Base-by-base conservation (phyloP, 2,888 invertebrate genomes). In the Tenthredo amoena region DNA sequence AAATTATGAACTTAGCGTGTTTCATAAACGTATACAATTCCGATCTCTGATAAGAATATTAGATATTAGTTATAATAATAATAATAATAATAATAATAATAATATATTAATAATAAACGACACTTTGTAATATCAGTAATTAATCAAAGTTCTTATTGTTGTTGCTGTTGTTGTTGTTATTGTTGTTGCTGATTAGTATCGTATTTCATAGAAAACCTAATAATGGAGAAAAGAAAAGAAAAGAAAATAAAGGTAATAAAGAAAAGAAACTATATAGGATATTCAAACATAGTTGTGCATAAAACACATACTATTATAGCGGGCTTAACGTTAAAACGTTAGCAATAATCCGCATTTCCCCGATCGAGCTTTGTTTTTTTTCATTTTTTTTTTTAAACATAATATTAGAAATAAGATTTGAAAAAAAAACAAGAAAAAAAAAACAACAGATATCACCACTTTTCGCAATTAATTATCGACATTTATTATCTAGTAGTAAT, bases 191-290 rank as follows among this genome's bases (percentile, higher is more conserved):
- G 62, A 62, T 62, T 12, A 26, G 62, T 68, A 68, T 68, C 34
- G 68, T 34, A 68, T 68, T 68, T 68, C 7, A 68, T 68, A 34
- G 68, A 68, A 68, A 68, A 68, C 68, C 68, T 68, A 68, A 68
- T 68, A 68, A 68, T 68, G 21, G 15, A 68, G 7, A 68, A 68
- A 65, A 65, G 12, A 65, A 65, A 31, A 65, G 58, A 15, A 34
- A 68, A 34, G 15, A 34, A 34, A 34, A 68, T 68, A 15, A 68
- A 68, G 5, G 12, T 31, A 68, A 26, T 68, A 34, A 68, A 68
- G 34, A 65, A 65, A 26, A 31, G 68, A 68, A 68, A 68, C 34
- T 68, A 34, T 5, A 62, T 34, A 68, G 5, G 7, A 68, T 34
- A 68, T 68, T 15, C 31, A 34, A 68, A 68, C 34, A n/a, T 21